phyloP scores from a whole-genome alignment of 2,888 invertebrate genomes.

The Pomacea canaliculata region DNA sequence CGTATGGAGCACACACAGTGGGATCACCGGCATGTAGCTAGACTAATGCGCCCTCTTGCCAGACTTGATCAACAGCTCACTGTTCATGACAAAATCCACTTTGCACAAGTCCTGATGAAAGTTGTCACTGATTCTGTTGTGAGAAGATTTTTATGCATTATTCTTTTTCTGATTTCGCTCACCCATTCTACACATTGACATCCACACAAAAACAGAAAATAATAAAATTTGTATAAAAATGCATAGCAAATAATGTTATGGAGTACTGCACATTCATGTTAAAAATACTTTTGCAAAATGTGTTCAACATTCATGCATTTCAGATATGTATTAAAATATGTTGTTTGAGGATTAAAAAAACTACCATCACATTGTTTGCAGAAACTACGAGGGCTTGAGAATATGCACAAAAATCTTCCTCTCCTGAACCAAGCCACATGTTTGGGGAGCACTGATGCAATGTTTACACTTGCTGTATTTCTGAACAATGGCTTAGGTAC shows the following conservation, averaged over 20 bases:
- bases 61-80: conserved; percentile 1
- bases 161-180: not conserved
- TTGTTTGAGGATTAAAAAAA: too few species aligned
- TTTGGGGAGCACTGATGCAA: conserved; percentile 62
- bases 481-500: conserved; percentile 62
- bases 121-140: conserved; percentile 34
- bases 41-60: conserved; percentile 7
- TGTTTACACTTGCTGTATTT: conserved; percentile 61
- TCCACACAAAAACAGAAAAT: too few species aligned
- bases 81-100: not conserved
- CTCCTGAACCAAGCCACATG: conserved; percentile 63
- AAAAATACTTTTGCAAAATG: too few species aligned
- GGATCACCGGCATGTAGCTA: conserved; percentile 17
- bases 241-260: too few species aligned
- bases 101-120: conserved; percentile 29
- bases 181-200: not conserved
- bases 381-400: conserved; percentile 1
- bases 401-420: conserved; percentile 32
- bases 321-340: too few species aligned
- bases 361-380: not conserved
- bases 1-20: not conserved
- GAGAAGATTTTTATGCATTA: conserved; percentile 1
- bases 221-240: too few species aligned
- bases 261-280: too few species aligned
- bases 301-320: too few species aligned